These are phyloP conservation scores for Acronicta alni DNA, from an alignment of 2,888 invertebrate genomes.

Conservation along the genomic window DNA sequence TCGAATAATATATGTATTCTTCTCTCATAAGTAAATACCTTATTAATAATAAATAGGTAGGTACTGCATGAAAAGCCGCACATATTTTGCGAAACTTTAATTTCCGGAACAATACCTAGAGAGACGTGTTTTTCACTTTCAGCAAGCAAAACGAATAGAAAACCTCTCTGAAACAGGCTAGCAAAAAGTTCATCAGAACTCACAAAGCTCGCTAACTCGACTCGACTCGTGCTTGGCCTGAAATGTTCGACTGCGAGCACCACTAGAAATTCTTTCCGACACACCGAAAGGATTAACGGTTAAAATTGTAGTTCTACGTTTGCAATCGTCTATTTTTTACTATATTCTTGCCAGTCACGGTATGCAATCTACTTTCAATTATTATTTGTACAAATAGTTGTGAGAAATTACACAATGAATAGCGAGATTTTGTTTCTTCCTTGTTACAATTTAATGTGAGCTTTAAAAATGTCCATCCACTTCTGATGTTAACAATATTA, in stretches of 20 bases:
- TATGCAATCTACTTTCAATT: no score
- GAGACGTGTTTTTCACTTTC: conserved; percentile 10
- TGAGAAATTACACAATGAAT: no score
- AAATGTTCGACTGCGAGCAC: conserved; percentile 5
- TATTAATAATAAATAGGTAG: not conserved
- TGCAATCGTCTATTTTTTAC: no score
- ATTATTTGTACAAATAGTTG: no score
- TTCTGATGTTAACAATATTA: no score
- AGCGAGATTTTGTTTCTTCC: no score
- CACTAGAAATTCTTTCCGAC: conserved; percentile 18
- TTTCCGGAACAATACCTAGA: conserved; percentile 21
- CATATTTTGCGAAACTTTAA: conserved; percentile 23
- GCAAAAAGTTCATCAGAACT: conserved; percentile 32
- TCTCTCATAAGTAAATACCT: no score
- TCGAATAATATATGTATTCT: no score
- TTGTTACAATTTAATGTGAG: no score
- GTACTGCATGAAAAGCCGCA: not conserved
- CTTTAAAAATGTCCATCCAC: no score
- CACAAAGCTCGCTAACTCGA: conserved; percentile 42
- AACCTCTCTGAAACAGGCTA: conserved; percentile 18
- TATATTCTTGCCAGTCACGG: no score
- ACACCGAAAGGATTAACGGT: conserved; percentile 14
- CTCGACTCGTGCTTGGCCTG: conserved; percentile 12
- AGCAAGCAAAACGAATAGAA: conserved; percentile 19
- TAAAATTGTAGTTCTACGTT: no score